Percentiles rank a stretch among this genome's conserved stretches.
These are phyloP conservation scores for Falco rusticolus DNA, from an alignment of 2,797 vertebrate species.

Conservation along the genomic window DNA sequence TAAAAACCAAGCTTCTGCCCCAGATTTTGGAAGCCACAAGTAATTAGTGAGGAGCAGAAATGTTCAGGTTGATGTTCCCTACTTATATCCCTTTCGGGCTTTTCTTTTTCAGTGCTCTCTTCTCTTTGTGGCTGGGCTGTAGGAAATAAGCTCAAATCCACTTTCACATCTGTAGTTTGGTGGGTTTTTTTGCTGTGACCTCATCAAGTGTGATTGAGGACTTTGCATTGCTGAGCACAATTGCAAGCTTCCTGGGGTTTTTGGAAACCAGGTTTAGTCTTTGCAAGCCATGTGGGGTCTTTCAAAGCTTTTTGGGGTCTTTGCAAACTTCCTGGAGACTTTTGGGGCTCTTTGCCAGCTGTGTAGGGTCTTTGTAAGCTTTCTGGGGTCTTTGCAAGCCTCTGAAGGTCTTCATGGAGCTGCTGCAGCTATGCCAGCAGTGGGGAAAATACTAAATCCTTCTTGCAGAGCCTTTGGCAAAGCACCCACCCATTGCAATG, in stretches of 20 bases:
- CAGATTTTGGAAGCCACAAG: neutral
- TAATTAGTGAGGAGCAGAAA: neutral
- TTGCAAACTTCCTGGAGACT: neutral
- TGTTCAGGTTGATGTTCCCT: neutral
- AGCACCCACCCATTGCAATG: neutral
- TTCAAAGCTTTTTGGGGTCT: neutral
- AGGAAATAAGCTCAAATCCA: neutral
- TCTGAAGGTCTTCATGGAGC: neutral
- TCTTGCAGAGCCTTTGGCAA: neutral
- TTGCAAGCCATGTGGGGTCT: neutral
- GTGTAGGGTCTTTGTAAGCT: neutral
- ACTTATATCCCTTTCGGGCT: conserved; percentile 24
- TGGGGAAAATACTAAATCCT: neutral
- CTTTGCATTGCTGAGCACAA: neutral
- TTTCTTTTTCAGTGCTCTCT: neutral
- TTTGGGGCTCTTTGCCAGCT: neutral
- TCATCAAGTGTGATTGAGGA: neutral
- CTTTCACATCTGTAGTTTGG: neutral
- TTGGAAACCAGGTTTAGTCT: neutral
- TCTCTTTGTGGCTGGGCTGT: neutral
- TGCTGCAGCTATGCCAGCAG: neutral
- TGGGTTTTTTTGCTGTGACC: neutral
- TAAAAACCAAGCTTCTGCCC: neutral
- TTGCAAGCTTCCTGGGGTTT: neutral
- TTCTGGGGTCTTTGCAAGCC: neutral